Percentiles rank a stretch among this genome's conserved stretches.
Evolutionary conservation across 2,888 invertebrate species (phyloP).

Genomic region (Drosophila conformis): DNA sequence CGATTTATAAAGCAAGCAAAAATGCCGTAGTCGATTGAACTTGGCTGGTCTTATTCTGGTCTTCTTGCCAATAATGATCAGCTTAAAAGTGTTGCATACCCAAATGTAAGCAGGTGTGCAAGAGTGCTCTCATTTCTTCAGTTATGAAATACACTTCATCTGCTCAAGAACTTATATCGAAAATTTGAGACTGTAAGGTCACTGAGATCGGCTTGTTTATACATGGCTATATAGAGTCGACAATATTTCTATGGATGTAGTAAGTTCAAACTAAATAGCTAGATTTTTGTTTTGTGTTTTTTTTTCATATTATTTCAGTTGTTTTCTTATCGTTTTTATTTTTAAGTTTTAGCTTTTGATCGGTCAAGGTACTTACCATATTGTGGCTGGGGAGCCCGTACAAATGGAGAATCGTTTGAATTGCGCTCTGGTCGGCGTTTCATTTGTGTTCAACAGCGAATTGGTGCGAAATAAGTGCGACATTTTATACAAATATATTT

Average conservation of each 20-base stretch:
- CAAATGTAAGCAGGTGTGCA: not conserved
- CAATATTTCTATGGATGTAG: not conserved
- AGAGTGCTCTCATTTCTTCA: not conserved
- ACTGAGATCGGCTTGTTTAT: not conserved
- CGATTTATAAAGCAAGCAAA: not conserved
- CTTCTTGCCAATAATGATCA: not conserved
- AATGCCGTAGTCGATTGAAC: not conserved
- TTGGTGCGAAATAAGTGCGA: constrained; percentile 83
- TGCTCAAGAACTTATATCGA: not conserved
- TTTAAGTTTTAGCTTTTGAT: not conserved
- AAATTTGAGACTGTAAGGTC: not conserved
- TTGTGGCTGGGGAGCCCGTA: constrained; percentile 59
- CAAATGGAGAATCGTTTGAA: constrained; percentile 79
- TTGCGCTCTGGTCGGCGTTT: constrained; percentile 71
- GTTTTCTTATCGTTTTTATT: not conserved
- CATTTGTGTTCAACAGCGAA: constrained; percentile 66
- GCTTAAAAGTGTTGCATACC: not conserved
- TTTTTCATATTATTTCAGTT: not conserved
- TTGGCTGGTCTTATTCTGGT: not conserved
- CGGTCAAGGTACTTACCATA: constrained; percentile 81
- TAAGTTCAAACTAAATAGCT: too few species aligned
- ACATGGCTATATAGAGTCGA: not conserved
- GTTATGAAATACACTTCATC: not conserved
- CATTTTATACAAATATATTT: constrained; percentile 60
- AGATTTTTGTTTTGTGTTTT: not conserved